Evolutionary conservation across 2,797 vertebrate species (phyloP), one percentile per base, ranked within the genome.

Genomic region (Pangasius macronema): DNA sequence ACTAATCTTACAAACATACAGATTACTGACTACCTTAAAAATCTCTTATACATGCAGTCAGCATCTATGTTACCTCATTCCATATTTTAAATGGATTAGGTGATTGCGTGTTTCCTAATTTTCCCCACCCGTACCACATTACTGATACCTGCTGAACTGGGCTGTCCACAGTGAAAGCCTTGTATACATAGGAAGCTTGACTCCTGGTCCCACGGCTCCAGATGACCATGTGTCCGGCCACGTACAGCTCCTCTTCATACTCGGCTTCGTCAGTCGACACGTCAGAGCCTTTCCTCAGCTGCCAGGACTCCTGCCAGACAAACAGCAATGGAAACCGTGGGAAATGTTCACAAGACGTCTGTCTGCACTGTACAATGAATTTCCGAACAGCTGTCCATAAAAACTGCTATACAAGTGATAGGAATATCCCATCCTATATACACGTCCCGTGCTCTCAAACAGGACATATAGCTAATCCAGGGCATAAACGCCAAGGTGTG

Each of bases 91-190:
- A 53, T 36, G 49, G 2, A 53, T 22, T 24, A 36, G 3, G 22
- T 51, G 27, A 39, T 24, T 70, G 8, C 18, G 4, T 67, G 10
- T 59, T 73, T 42, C 2, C 1, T 2, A n/a, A 30, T 22, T 13
- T 27, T 14, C n/a, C 33, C 42, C 14, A 27, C 39, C 9, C 5
- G 5, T 9, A 3, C n/a, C 20, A 68, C 9, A 72, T 6, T 67
- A 39, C 11, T 7, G 86, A 0, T 88, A 98, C 98, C 97, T 99
- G 98, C 63, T 98, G 95, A 61, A 99, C 97, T 1, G 97, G 95
- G 91, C 97, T 97, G 94, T 99, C 98, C 0, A 99, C 97, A 0
- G 98, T 99, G 91, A 99, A 99, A 0, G 98, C 98, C 92, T 99
- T 99, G 91, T 98, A 98, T 27, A 99, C 96, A 0, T 95, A 90